Conservation (phyloP, 2,888 invertebrate genomes). For the Bhutanitis thaidina region DNA sequence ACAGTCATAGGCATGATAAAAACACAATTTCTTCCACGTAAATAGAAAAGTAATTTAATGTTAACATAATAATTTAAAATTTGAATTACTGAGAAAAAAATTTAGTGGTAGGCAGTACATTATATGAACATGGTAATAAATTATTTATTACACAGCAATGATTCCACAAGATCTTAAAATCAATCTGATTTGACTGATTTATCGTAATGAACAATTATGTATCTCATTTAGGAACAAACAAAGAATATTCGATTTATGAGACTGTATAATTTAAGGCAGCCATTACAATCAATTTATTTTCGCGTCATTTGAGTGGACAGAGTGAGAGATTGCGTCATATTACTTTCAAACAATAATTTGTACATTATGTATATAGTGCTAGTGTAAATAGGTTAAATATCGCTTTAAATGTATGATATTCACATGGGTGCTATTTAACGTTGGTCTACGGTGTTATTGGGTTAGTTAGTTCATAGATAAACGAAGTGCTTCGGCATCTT, state of each 20-base stretch:
- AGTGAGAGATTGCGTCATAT: conserved; percentile 26
- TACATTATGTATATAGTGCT: conserved; percentile 54
- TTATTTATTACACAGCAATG: conserved; percentile 28
- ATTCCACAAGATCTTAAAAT: conserved; percentile 57
- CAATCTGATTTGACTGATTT: conserved; percentile 60
- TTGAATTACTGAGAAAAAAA: no score
- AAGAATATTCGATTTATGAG: conserved; percentile 62
- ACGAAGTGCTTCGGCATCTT: conserved; percentile 31
- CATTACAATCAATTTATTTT: conserved; percentile 42
- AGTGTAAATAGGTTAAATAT: conserved; percentile 51
- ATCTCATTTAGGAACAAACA: conserved; percentile 70
- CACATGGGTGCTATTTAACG: conserved; percentile 76
- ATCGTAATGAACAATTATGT: conserved; percentile 55
- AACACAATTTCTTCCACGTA: no score
- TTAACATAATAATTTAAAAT: no score
- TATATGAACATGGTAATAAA: conserved; percentile 3
- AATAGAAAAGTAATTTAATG: no score
- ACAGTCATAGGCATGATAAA: no score
- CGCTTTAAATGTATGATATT: conserved; percentile 72
- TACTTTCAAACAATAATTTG: conserved; percentile 43
- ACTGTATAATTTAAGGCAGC: conserved; percentile 71
- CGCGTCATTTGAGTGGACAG: conserved; percentile 23
- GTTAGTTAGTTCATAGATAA: conserved; percentile 39
- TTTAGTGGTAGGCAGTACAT: neutral
- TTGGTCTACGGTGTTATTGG: conserved; percentile 65